Evolutionary conservation across 2,113 vertebrate genomes (phyloP), one percentile per base, ranked within the genome.

Genomic region (Zootoca vivipara): DNA sequence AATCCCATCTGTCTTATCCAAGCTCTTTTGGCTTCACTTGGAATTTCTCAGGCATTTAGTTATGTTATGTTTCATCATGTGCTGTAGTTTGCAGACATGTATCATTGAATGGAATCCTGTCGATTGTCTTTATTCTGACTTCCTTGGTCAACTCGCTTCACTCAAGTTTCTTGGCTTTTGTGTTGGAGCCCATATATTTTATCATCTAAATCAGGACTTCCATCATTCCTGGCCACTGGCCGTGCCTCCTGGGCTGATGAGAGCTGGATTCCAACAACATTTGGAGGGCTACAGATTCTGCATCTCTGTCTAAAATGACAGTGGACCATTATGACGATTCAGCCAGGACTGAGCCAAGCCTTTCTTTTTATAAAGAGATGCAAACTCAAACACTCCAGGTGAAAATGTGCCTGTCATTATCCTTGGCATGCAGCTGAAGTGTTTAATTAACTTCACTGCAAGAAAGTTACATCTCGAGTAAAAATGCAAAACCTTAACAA

Each of bases 401-500:
- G 42, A 69, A 78, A 88, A 88, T n/a, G 73, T 75, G 16, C 69
- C 67, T 52, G 30, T 82, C 79, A 67, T 67, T 77, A 83, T 75
- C 15, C 24, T 38, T 88, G 80, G 58, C 87, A 78, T 30, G n/a
- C 33, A 56, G 42, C 78, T 52, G 62, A 83, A 83, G 81, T 83
- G 81, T 83, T 88, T 83, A 82, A 88, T 88, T 77, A 83, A 75
- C 70, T 75, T 67, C 40, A 42, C 40, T 65, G 4, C 85, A 88
- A 79, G 90, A 85, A 95, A 78, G 80, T 91, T 95, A 77, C 33
- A 69, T 93, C 85, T 83, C 92, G 82, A 89, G 82, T 79, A 64
- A 87, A 86, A 85, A 89, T 88, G 87, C 75, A 89, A 87, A 88
- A 67, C 58, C 69, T 67, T 91, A 93, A 92, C 80, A 89, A 93